Evolutionary conservation across 2,113 vertebrate genomes (phyloP), one percentile per base, ranked within the genome.

Genomic region (Colossoma macropomum): DNA sequence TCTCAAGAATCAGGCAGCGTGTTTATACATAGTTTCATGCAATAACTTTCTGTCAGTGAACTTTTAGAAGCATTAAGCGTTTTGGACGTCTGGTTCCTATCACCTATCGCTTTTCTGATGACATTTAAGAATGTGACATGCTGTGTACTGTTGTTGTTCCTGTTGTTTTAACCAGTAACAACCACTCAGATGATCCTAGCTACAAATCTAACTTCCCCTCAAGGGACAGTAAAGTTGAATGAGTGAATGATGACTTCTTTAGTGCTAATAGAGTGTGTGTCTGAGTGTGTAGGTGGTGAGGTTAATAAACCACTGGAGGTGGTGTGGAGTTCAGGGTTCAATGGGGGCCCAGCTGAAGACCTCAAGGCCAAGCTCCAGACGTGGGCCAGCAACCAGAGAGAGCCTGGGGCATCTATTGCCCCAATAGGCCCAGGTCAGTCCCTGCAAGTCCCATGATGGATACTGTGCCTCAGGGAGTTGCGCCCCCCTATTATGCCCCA

Each of bases 241-340:
- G 23, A 59, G n/a, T 62, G 54, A 59, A 9, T 59, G 54, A 59
- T 59, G 59, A 62, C 12, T 25, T 71, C 68, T 71, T 71, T 71
- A 71, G 34, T n/a, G 30, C 21, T 71, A 45, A 74, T 59, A 69
- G 73, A 59, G 45, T 85, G 84, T 80, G 65, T 85, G 50, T 62
- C 28, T 34, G 32, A 28, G 38, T 41, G 8, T 48, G 60, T 81
- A 62, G 69, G 84, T 80, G 87, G 71, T 90, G 90, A 87, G 91
- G 92, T 91, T 93, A 93, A 93, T 94, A 89, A 93, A 88, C 89
- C 90, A 92, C 93, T 93, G 89, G 92, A 90, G 88, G 89, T 90
- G 91, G 92, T 90, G 88, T 82, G 62, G 86, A 89, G 91, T 90
- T 86, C 89, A 87, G 88, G 85, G 92, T 90, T 94, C 91, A 93